These are phyloP conservation scores for Tipula unca DNA, from an alignment of 2,888 invertebrate genomes.

Conservation along the genomic window DNA sequence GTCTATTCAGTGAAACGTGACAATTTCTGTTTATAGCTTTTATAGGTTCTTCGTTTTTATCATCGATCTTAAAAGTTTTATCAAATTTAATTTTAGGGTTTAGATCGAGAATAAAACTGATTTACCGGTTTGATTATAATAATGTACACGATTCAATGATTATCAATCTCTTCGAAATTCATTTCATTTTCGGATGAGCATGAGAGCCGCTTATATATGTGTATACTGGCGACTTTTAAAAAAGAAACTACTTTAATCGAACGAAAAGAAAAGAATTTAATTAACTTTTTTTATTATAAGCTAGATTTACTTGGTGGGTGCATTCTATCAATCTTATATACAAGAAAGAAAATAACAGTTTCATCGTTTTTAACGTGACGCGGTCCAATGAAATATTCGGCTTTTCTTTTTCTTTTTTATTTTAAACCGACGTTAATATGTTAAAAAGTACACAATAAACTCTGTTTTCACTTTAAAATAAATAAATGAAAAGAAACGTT, in stretches of 20 bases:
- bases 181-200: not conserved
- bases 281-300: not conserved
- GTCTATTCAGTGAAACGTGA: not conserved
- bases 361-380: not conserved
- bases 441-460: not conserved
- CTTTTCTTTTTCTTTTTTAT: not conserved
- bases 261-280: not conserved
- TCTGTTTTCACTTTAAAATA: not conserved
- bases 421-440: not conserved
- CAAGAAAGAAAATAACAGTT: not conserved
- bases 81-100: not conserved
- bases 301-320: not conserved
- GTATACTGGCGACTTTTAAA: not conserved
- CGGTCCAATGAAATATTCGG: not conserved
- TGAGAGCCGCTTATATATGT: not conserved
- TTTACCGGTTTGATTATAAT: not conserved
- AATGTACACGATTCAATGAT: not conserved
- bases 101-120: not conserved
- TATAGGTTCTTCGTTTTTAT: not conserved
- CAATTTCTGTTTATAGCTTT: not conserved
- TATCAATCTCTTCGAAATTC: not conserved
- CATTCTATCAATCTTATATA: not conserved
- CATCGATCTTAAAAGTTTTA: not conserved
- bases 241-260: not conserved
- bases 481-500: not conserved